Base-by-base conservation (phyloP, 2,113 vertebrate species). In the Antennarius striatus region DNA sequence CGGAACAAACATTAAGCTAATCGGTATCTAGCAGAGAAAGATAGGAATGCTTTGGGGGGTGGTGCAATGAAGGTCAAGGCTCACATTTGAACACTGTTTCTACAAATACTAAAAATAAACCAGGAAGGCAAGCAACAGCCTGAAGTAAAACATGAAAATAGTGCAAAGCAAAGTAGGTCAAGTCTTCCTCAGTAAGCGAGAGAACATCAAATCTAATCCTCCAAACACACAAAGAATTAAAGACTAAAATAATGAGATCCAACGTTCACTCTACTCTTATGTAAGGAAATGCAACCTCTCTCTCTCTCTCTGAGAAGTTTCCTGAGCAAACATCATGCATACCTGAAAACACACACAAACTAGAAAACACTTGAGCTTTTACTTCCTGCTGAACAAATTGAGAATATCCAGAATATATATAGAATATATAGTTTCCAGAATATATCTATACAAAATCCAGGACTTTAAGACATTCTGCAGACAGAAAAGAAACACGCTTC, bases 71-170 rank as follows among this genome's bases (percentile, higher is more conserved):
- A 58, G 36, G 53, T 80, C 47, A 65, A 0, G 16, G 50, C 43
- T 61, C 32, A 30, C 45, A 60, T 43, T 47, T 68, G 53, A 79
- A 58, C 2, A 43, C 1, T 4, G 40, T 62, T 46, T 72, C 56
- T 68, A 62, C 7, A 56, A 54, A 51, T 0, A 10, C 52, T 68
- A 68, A 70, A 85, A 83, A 79, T 74, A 74, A 76, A 63, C 16
- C n/a, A 16, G 3, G 50, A 22, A 2, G 11, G 17, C 32, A 66
- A 48, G 6, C n/a, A 36, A 0, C 10, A 50, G 13, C 5, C 54
- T 57, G 16, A 79, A 71, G 8, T 28, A 1, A 57, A 49, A 68
- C 0, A 66, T 67, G 0, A 61, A 56, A 1, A 60, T 3, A 2
- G 32, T 46, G 10, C 56, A 63, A 69, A 74, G 16, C 14, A 63